A percentile compares a stretch with the other conserved stretches of the same genome.
Conservation (phyloP, 1,140 invertebrate genomes). For the Archivesica marissinica region DNA sequence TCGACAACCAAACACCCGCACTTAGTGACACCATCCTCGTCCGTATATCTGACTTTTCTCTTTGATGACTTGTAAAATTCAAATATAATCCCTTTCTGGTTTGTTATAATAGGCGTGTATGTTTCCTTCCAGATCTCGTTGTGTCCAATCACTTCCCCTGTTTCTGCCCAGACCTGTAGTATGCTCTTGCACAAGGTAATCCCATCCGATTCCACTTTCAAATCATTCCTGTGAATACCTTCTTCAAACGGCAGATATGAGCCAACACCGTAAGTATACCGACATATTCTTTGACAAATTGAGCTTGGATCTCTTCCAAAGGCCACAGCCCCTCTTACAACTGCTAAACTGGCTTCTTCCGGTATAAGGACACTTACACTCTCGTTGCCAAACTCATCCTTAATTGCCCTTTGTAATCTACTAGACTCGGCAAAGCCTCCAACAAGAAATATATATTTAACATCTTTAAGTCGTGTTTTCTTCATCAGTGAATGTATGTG, state of each 20-base stretch:
- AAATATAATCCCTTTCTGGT: constrained; percentile 86
- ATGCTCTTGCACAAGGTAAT: constrained; percentile 87
- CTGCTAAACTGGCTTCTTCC: constrained; percentile 81
- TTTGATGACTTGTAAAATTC: constrained; percentile 86
- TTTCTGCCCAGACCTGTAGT: constrained; percentile 86
- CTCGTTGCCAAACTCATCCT: constrained; percentile 83
- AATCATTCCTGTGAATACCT: constrained; percentile 85
- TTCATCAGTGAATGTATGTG: constrained; percentile 76
- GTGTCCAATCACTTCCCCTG: constrained; percentile 85
- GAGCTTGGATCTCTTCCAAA: constrained; percentile 87
- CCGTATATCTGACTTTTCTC: constrained; percentile 85
- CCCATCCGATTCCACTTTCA: constrained; percentile 85
- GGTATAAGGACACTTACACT: constrained; percentile 86
- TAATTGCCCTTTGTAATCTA: constrained; percentile 85
- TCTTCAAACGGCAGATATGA: constrained; percentile 86
- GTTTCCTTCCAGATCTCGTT: constrained; percentile 86
- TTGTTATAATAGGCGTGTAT: constrained; percentile 86
- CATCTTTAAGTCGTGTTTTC: constrained; percentile 79
- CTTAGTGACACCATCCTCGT: constrained; percentile 85
- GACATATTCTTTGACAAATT: constrained; percentile 85
- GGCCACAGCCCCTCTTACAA: constrained; percentile 85
- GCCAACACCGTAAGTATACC: constrained; percentile 87
- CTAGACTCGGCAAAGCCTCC: constrained; percentile 87
- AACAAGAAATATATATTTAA: constrained; percentile 86
- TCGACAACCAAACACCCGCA: constrained; percentile 86